These are phyloP conservation scores for Forpus xanthops DNA, from an alignment of 2,797 vertebrate species.

Conservation along the genomic window DNA sequence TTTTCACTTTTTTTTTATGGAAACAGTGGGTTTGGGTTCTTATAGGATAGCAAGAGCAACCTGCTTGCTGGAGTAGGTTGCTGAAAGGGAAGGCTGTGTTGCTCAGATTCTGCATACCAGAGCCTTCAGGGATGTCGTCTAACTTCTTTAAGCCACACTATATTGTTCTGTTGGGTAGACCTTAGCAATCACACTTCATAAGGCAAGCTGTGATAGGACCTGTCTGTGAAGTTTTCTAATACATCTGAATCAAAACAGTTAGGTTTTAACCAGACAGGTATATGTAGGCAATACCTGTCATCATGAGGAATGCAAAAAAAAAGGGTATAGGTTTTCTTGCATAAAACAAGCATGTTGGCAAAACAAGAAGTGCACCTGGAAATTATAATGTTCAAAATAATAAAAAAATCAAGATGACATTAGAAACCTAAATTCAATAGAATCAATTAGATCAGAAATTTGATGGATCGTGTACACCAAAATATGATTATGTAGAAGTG, in stretches of 20 bases:
- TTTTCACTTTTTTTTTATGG: background rate
- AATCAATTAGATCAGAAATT: background rate
- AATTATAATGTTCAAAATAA: background rate
- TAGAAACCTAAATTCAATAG: background rate
- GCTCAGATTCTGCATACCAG: background rate
- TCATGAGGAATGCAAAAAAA: background rate
- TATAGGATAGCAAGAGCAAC: background rate
- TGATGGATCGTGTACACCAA: background rate
- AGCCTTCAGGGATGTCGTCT: background rate
- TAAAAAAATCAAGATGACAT: background rate
- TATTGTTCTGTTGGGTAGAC: background rate
- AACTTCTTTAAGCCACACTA: background rate
- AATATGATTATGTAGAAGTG: background rate
- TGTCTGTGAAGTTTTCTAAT: background rate
- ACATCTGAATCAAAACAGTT: background rate
- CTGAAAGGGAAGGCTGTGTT: background rate
- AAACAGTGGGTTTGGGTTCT: background rate
- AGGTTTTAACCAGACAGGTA: background rate
- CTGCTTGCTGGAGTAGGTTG: background rate
- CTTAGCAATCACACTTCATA: background rate
- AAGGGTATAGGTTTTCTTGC: background rate
- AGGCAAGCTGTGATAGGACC: background rate
- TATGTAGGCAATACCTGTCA: background rate
- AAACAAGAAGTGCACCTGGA: background rate
- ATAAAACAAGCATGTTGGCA: fast-evolving